Evolutionary conservation across 1,140 invertebrate species (phyloP), one percentile per base, ranked within the genome.

Genomic region (Scaptomyza montana): DNA sequence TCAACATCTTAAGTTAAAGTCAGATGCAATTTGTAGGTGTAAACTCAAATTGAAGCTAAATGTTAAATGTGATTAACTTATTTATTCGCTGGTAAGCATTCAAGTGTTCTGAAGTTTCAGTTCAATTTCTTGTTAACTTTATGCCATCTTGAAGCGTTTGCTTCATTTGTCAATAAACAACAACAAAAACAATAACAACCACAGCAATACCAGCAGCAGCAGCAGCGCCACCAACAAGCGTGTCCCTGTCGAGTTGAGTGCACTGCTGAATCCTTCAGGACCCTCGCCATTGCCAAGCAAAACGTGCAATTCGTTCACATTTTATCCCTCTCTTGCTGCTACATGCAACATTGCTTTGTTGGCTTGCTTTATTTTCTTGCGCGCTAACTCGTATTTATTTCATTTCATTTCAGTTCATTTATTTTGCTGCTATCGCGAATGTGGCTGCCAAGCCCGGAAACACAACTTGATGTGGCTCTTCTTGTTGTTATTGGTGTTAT

Each of bases 121-220:
- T 13, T 39, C 62, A 41, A 74, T 85, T 62, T 64, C 59, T 80
- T 74, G 77, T 81, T 81, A 81, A 74, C 64, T 61, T 51, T 39
- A 57, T 51, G 82, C 68, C 75, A 78, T 50, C 57, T 76, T 57
- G 60, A 51, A 51, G 57, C 16, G 50, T 66, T 46, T 46, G 25
- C 67, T 73, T 75, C 82, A 87, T 86, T 86, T 86, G 82, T 86
- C 81, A 86, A 82, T 76, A 61, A 81, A 55, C 59, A 62, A 25
- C 21, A 63, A 10, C 43, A 62, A 19, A 2, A 47, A 13, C 33
- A 53, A 30, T 25, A 51, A 9, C 39, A 50, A 21, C 21, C 25
- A 50, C 9, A 5, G 4, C 28, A 30, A 5, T 30, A 30, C 0
- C n/a, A 16, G 16, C 30, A 8, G 5, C 30, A 33, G 1, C 1